Conservation (phyloP, 1,140 invertebrate genomes). For the Dolichoris vasculosae region DNA sequence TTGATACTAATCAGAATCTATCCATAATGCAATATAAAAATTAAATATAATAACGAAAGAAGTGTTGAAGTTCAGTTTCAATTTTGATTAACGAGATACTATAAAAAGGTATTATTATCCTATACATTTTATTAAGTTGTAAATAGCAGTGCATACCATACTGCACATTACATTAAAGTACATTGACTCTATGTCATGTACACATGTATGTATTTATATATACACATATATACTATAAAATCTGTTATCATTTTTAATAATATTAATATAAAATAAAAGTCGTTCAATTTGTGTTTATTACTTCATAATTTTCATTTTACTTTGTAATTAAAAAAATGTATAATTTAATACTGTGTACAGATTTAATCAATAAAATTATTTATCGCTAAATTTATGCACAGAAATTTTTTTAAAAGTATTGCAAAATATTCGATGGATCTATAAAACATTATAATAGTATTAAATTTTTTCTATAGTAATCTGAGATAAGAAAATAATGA, state of each 20-base stretch:
- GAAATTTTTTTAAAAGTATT: too few species aligned
- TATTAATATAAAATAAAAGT: too few species aligned
- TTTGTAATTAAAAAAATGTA: too few species aligned
- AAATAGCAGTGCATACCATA: neutral
- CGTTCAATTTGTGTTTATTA: too few species aligned
- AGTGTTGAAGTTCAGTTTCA: neutral
- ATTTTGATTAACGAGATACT: neutral
- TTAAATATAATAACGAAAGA: neutral
- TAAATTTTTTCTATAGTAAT: too few species aligned
- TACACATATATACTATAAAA: neutral
- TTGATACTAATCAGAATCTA: neutral
- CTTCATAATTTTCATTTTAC: too few species aligned
- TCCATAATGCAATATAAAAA: neutral
- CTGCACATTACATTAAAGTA: conserved; percentile 6
- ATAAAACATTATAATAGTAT: too few species aligned
- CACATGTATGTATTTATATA: neutral
- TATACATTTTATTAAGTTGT: neutral
- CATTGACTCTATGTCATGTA: neutral
- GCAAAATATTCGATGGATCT: too few species aligned
- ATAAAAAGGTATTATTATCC: neutral
- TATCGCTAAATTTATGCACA: too few species aligned
- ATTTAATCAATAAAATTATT: too few species aligned
- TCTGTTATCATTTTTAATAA: neutral
- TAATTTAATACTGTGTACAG: too few species aligned
- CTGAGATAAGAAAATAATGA: too few species aligned